These are phyloP conservation scores for Fissipunctia ypsillon DNA, from an alignment of 2,888 invertebrate genomes.

Conservation along the genomic window DNA sequence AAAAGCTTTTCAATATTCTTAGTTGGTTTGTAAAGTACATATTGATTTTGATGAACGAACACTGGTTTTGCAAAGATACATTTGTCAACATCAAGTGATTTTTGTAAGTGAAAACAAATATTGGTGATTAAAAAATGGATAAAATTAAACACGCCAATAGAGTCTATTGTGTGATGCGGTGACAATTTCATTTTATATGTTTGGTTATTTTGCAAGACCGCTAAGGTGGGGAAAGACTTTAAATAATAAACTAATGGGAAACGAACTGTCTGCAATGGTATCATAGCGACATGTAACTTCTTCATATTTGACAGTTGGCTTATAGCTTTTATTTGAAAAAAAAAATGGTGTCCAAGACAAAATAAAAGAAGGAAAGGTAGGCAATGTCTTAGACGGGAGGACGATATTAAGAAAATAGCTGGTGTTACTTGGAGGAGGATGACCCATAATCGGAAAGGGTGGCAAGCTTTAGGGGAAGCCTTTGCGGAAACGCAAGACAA, in stretches of 20 bases:
- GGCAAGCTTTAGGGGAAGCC: no score
- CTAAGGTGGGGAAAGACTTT: neutral
- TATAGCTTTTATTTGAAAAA: conserved; percentile 39
- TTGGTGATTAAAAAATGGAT: neutral
- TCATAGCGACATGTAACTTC: neutral
- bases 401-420: no score
- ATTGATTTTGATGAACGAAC: conserved; percentile 12
- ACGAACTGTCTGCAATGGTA: neutral
- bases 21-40: conserved; percentile 37
- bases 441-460: no score
- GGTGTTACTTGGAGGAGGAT: no score
- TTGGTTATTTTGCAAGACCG: neutral
- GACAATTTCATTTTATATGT: neutral
- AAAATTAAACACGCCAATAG: neutral
- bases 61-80: neutral
- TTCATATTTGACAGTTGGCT: conserved; percentile 7
- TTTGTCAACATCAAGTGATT: conserved; percentile 3
- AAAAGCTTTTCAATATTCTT: conserved; percentile 45
- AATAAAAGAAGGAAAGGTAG: no score
- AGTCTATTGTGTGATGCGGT: neutral
- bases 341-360: no score
- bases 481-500: no score
- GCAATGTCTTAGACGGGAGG: no score
- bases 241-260: neutral
- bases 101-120: neutral